These are phyloP conservation scores for Tragelaphus scriptus DNA, from an alignment of 2,113 vertebrate genomes.

Conservation along the genomic window DNA sequence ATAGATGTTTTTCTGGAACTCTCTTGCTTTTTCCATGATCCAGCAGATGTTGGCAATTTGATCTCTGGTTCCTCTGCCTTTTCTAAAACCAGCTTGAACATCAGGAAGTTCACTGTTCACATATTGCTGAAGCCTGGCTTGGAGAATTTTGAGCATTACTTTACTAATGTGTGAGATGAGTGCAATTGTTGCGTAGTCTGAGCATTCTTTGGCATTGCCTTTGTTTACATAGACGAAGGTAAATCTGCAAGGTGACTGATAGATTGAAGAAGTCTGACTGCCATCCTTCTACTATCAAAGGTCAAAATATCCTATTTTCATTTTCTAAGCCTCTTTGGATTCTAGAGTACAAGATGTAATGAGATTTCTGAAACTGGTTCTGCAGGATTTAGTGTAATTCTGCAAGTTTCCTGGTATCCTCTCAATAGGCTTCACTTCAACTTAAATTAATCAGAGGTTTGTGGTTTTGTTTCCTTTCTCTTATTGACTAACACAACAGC, in stretches of 20 bases:
- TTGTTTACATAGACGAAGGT: background rate
- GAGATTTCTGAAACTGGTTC: background rate
- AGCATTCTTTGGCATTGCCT: too few relatives aligned
- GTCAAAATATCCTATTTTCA: background rate
- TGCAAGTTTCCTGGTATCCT: background rate
- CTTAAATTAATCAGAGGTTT: background rate
- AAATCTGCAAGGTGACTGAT: background rate
- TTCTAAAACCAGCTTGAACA: too few relatives aligned
- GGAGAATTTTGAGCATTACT: too few relatives aligned
- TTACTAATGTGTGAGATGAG: too few relatives aligned
- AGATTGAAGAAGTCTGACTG: background rate
- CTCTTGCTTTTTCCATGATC: too few relatives aligned
- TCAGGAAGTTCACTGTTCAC: too few relatives aligned
- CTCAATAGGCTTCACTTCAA: background rate
- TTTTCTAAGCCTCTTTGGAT: background rate
- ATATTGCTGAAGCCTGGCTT: too few relatives aligned
- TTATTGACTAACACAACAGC: background rate
- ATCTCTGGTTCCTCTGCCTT: too few relatives aligned
- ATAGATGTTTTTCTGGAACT: too few relatives aligned
- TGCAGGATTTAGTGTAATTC: background rate
- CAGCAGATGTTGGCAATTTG: too few relatives aligned
- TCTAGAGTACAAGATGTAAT: background rate
- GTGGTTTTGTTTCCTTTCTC: background rate
- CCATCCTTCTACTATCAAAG: background rate
- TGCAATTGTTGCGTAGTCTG: too few relatives aligned